Evolutionary conservation across 2,113 vertebrate species (phyloP).

Genomic region (Thalassoma bifasciatum): DNA sequence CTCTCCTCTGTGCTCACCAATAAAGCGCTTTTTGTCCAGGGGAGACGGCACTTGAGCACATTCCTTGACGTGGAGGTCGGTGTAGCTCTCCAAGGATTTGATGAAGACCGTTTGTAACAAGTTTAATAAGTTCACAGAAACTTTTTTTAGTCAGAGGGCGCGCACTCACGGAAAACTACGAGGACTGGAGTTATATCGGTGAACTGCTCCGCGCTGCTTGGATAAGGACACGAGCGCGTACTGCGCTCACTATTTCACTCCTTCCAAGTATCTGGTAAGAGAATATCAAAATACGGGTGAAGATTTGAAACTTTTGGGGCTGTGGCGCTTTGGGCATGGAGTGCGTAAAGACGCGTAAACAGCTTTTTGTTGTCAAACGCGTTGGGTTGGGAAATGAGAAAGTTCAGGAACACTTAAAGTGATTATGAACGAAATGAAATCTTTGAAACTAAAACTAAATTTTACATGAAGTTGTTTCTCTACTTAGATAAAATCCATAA

Average conservation of each 20-base stretch:
- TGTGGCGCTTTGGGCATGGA: neutral
- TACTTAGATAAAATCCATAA: neutral
- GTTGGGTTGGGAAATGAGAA: neutral
- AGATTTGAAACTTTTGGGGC: neutral
- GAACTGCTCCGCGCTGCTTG: constrained; percentile 38
- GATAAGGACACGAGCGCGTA: constrained; percentile 51
- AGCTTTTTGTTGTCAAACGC: neutral
- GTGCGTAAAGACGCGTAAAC: constrained; percentile 16
- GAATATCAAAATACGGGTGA: neutral
- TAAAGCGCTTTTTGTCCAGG: constrained; percentile 77
- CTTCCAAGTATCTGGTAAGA: constrained; percentile 63
- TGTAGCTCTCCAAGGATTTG: constrained; percentile 62
- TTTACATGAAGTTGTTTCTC: neutral
- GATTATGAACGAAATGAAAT: neutral
- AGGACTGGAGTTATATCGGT: constrained; percentile 54
- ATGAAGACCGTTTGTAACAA: constrained; percentile 35
- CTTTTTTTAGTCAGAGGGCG: neutral
- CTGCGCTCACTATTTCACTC: constrained; percentile 43
- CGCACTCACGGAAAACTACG: constrained; percentile 30
- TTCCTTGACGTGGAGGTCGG: constrained; percentile 74
- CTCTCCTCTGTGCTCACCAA: constrained; percentile 64
- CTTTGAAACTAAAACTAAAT: too few species aligned
- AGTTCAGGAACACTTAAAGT: neutral
- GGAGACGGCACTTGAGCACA: constrained; percentile 68
- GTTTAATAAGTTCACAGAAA: constrained; percentile 11